These are phyloP conservation scores for Drosophila truncata DNA, from an alignment of 1,140 invertebrate genomes.

Conservation along the genomic window DNA sequence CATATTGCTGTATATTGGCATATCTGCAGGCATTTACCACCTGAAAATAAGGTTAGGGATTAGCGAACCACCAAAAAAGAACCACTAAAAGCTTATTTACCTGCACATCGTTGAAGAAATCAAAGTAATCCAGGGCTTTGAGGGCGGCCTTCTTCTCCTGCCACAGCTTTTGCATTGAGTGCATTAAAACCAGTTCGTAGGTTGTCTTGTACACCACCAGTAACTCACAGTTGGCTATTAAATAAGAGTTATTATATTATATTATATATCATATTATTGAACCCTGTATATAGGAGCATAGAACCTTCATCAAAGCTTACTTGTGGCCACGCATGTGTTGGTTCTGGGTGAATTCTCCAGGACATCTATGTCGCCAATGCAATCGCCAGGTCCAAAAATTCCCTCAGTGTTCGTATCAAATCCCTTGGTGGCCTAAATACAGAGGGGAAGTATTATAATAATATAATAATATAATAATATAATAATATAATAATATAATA, in stretches of 20 bases:
- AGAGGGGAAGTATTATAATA: too few species aligned
- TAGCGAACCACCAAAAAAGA: too few species aligned
- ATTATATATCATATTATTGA: too few species aligned
- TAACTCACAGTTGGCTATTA: constrained; percentile 62
- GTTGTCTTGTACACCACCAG: constrained; percentile 59
- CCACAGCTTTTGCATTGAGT: constrained; percentile 63
- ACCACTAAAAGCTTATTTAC: constrained; percentile 12
- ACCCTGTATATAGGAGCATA: too few species aligned
- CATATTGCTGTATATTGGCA: constrained; percentile 56
- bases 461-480: too few species aligned
- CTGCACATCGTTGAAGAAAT: constrained; percentile 63
- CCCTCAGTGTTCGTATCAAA: constrained; percentile 37
- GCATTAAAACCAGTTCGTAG: constrained; percentile 52
- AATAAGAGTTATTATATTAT: too few species aligned
- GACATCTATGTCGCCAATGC: constrained; percentile 64
- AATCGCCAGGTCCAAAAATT: constrained; percentile 62
- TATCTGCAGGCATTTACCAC: constrained; percentile 64
- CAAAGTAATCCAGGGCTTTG: constrained; percentile 65
- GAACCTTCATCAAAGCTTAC: constrained; percentile 30
- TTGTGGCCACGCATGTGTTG: constrained; percentile 42
- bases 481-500: too few species aligned
- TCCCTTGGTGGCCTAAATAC: not conserved
- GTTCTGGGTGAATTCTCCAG: constrained; percentile 43
- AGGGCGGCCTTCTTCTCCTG: constrained; percentile 67
- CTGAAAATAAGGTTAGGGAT: constrained; percentile 11